Base-by-base conservation (phyloP, 92 coral and sea anemone species). In the Pocillopora meandrina region DNA sequence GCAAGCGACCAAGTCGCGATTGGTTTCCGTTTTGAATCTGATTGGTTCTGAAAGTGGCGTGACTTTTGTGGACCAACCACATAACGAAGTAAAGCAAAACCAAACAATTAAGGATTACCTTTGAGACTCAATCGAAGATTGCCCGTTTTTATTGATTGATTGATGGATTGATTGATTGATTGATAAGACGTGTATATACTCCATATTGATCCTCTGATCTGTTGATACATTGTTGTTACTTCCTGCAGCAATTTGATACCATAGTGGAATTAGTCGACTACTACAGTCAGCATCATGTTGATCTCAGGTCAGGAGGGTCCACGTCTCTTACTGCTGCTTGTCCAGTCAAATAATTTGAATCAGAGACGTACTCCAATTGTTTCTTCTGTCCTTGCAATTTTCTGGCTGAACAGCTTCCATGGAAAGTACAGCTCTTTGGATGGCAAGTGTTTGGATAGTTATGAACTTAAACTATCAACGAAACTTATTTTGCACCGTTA, bases 291-390 rank as follows among this genome's bases (percentile, higher is more conserved):
- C 72, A 90, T 62, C 89, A 79, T 0, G 93, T 93, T 66, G 95
- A 93, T 31, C 92, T 93, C 58, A 90, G 59, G 72, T 77, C 91
- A 3, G 98, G 98, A 31, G 95, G 98, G 56, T 68, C 89, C 35
- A 93, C 98, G 7, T 65, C 71, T 6, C 88, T 93, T 69, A 89
- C 98, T 1, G 78, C 88, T 21, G 87, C 91, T 19, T 91, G 94
- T 31, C 95, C 85, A 18, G 56, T 63, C 73, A 62, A 33, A 49
- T 34, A 47, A 64, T 36, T 26, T 12, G 34, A 26, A 42, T 20
- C 34, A 17, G 52, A 1, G 12, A 34, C 15, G 1, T 9, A 1
- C 73, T 18, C 16, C 13, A 9, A 26, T 35, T 67, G 35, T 2
- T 15, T 13, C 36, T 52, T 1, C 13, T 36, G 26, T 34, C 42